Percentiles rank a stretch among this genome's conserved stretches.
Conservation (phyloP, 2,113 vertebrate species). For the Nesogale talazaci region DNA sequence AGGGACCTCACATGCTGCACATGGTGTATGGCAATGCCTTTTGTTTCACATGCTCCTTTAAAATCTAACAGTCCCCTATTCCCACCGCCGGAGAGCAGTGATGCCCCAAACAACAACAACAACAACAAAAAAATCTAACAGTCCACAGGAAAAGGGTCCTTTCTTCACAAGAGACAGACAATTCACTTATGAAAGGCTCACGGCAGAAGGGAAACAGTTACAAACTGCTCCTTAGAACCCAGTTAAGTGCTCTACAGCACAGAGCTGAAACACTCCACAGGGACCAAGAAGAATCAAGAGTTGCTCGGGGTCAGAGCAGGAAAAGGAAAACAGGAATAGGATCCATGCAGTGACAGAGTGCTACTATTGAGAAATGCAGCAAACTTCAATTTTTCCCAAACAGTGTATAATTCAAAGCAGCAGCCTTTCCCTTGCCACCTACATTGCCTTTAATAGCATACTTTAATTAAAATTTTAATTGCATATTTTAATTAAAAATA, state of each 20-base stretch:
- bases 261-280: constrained; percentile 9
- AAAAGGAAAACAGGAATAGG: constrained; percentile 36
- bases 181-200: constrained; percentile 25
- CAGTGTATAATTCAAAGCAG: constrained; percentile 71
- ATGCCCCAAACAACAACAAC: too few species aligned
- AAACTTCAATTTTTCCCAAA: constrained; percentile 73
- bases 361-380: constrained; percentile 50
- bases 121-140: constrained; percentile 1
- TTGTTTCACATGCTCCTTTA: constrained; percentile 25
- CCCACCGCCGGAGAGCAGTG: too few species aligned
- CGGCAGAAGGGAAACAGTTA: constrained; percentile 13
- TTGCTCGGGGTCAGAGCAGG: neutral
- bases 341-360: neutral
- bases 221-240: neutral
- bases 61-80: neutral
- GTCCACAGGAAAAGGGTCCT: constrained; percentile 7
- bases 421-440: constrained; percentile 71
- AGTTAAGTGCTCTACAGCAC: constrained; percentile 23
- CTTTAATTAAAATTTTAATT: constrained; percentile 82
- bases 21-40: neutral
- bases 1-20: neutral
- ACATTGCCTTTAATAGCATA: constrained; percentile 70
- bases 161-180: constrained; percentile 45
- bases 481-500: constrained; percentile 82
- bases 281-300: neutral